Conservation (phyloP, 2,888 invertebrate genomes). For the Acleris cristana region DNA sequence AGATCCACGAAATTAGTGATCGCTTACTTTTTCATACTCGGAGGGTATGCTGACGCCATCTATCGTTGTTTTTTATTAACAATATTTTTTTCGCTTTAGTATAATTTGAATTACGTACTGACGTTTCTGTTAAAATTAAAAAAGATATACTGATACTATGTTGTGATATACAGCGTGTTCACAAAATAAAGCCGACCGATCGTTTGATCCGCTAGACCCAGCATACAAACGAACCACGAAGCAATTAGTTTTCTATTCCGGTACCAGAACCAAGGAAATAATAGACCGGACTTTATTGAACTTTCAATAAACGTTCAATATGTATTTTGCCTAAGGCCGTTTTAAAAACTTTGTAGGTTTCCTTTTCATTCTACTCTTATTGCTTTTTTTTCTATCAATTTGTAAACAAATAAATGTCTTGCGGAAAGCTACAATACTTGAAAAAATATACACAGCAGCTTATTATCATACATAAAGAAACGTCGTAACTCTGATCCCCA, state of each 20-base stretch:
- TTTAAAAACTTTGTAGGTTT: background rate
- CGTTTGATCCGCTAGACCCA: background rate
- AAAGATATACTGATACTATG: too few species aligned
- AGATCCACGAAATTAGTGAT: too few species aligned
- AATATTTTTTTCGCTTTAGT: too few species aligned
- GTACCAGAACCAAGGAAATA: slow-evolving; percentile 1
- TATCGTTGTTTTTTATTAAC: too few species aligned
- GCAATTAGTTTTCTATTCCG: slow-evolving; percentile 7
- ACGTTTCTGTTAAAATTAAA: too few species aligned
- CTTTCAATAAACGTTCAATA: background rate
- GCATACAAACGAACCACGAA: background rate
- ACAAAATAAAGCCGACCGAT: background rate
- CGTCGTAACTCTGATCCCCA: too few species aligned
- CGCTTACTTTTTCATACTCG: too few species aligned
- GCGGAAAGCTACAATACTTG: too few species aligned
- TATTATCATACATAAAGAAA: background rate
- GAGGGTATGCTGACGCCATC: too few species aligned
- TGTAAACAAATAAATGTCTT: background rate
- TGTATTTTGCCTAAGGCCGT: background rate
- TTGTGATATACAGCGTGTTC: slow-evolving; percentile 7
- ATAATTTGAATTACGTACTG: too few species aligned
- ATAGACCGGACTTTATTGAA: slow-evolving; percentile 4
- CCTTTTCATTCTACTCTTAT: background rate
- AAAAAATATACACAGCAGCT: too few species aligned
- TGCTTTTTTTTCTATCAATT: background rate